These are phyloP conservation scores for Adelges cooleyi DNA, from an alignment of 1,140 invertebrate species.

Conservation along the genomic window DNA sequence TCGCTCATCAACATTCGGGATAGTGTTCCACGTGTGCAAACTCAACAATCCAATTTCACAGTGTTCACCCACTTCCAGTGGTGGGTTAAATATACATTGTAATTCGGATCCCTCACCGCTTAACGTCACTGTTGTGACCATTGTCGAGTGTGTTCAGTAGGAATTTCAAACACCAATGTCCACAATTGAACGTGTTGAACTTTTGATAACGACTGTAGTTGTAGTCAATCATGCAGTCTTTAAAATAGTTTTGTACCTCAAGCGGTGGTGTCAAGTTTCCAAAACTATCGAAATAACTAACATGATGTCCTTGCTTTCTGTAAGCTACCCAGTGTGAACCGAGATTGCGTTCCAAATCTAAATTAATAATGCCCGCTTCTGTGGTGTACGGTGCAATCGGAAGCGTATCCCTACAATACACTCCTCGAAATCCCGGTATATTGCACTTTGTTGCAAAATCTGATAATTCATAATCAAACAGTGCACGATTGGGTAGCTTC, in stretches of 20 bases:
- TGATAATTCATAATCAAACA: background rate
- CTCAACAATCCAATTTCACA: conserved; percentile 31
- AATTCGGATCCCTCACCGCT: conserved; percentile 26
- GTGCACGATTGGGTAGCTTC: background rate
- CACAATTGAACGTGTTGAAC: conserved; percentile 31
- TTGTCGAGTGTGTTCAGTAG: no score
- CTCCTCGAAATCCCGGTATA: conserved; percentile 29
- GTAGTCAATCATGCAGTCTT: conserved; percentile 31
- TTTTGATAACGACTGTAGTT: conserved; percentile 33
- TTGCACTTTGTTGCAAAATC: background rate
- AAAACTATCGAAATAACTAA: conserved; percentile 36
- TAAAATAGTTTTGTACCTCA: conserved; percentile 35
- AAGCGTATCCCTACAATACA: conserved; percentile 31
- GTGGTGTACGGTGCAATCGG: conserved; percentile 31
- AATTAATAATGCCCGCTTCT: conserved; percentile 36
- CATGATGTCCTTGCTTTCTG: conserved; percentile 32
- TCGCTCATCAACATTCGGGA: background rate
- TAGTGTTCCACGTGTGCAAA: conserved; percentile 10
- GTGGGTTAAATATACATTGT: conserved; percentile 31
- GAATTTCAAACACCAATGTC: conserved; percentile 34
- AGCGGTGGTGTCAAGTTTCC: conserved; percentile 34
- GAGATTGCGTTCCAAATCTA: conserved; percentile 32
- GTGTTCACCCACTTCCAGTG: conserved; percentile 30
- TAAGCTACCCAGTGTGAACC: conserved; percentile 37
- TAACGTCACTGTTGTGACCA: conserved; percentile 31